These are phyloP conservation scores for Hippasteria phrygiana DNA, from an alignment of 53 echinoderm and acorn worm genomes.

Conservation along the genomic window DNA sequence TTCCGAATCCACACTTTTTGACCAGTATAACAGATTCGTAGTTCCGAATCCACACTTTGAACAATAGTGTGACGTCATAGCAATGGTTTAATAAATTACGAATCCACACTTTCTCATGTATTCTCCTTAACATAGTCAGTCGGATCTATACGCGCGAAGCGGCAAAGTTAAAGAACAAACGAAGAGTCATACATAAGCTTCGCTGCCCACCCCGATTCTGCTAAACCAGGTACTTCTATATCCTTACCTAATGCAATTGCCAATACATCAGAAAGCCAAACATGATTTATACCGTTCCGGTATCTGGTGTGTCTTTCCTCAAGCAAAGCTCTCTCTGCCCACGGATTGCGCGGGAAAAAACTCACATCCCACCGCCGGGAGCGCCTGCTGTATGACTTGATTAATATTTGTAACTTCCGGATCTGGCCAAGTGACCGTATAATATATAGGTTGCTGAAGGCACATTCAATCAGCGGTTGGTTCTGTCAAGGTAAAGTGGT, in stretches of 20 bases:
- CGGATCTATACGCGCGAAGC: no score
- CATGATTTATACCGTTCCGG: not conserved
- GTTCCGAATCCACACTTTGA: no score
- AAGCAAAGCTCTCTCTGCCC: not conserved
- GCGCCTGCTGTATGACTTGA: conserved; percentile 30
- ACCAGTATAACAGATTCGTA: no score
- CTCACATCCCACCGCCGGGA: not conserved
- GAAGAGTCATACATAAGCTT: not conserved
- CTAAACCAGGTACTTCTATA: not conserved
- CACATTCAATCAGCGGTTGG: conserved; percentile 54
- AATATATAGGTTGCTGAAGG: conserved; percentile 55
- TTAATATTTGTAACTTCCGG: conserved; percentile 64
- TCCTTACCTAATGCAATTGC: conserved; percentile 33
- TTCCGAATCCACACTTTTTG: no score
- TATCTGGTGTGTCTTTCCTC: not conserved
- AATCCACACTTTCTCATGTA: no score
- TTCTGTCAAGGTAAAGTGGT: conserved; percentile 24
- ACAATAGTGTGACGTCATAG: no score
- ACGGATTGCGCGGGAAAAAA: not conserved
- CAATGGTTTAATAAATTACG: no score
- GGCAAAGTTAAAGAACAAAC: not conserved
- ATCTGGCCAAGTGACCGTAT: not conserved
- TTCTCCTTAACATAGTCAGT: no score
- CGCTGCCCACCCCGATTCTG: not conserved
- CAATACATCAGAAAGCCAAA: conserved; percentile 11